phyloP scores from a whole-genome alignment of 2,888 invertebrate species.

The Euplagia quadripunctaria region DNA sequence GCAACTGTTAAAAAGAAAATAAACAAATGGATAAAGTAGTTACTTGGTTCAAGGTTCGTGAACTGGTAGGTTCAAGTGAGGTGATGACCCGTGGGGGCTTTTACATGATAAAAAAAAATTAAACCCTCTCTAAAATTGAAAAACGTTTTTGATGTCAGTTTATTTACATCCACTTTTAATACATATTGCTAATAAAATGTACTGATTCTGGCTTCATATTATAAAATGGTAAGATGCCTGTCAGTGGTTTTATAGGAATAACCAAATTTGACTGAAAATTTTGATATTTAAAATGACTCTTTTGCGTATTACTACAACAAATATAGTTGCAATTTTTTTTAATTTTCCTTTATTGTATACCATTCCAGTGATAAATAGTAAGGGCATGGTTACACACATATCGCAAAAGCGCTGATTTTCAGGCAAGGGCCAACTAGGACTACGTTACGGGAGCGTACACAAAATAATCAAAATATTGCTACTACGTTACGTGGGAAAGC shows the following conservation, averaged over 20 bases:
- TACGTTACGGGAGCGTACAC: too few relatives aligned
- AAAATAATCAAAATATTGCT: too few relatives aligned
- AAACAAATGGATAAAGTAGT: too few relatives aligned
- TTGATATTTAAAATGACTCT: not conserved
- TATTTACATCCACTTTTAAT: conserved; percentile 13
- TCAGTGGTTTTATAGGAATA: not conserved
- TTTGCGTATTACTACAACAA: not conserved
- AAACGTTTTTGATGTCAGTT: conserved; percentile 13
- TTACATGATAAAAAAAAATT: conserved; percentile 6
- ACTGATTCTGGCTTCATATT: conserved; percentile 4
- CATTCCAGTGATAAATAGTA: too few relatives aligned
- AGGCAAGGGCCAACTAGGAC: too few relatives aligned
- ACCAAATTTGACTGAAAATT: not conserved
- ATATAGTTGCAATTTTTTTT: not conserved
- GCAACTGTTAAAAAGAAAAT: too few relatives aligned
- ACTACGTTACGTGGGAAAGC: too few relatives aligned
- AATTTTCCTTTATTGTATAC: too few relatives aligned
- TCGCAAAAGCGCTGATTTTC: too few relatives aligned
- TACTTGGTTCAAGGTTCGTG: too few relatives aligned
- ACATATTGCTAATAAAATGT: conserved; percentile 6
- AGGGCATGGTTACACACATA: too few relatives aligned
- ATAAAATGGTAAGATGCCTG: not conserved
- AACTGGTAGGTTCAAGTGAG: not conserved
- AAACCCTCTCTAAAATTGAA: conserved; percentile 5
- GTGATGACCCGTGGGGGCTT: too few relatives aligned